Conservation (phyloP, 2,797 vertebrate genomes). For the Psittacula echo region DNA sequence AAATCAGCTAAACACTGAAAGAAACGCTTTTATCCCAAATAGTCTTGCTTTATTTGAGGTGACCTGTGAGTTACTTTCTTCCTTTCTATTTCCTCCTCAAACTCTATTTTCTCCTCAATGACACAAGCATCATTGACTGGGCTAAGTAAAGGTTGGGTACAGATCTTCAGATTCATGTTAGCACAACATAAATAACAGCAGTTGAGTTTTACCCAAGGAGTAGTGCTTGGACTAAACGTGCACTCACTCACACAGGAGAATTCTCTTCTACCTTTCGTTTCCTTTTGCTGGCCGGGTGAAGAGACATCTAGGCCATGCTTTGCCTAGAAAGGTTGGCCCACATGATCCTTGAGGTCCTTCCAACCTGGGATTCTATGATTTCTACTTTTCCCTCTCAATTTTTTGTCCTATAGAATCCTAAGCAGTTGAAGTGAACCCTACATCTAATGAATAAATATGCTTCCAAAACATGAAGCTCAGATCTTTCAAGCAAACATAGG, state of each 20-base stretch:
- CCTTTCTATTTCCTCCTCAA: neutral
- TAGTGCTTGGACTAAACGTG: neutral
- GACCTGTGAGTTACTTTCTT: neutral
- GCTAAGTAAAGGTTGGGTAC: neutral
- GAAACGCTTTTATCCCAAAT: neutral
- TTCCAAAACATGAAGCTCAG: neutral
- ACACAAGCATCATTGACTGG: neutral
- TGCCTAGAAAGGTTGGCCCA: neutral
- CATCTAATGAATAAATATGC: neutral
- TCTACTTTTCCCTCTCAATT: neutral
- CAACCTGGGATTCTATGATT: neutral
- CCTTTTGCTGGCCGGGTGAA: neutral
- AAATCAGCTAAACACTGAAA: neutral
- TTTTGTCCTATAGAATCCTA: neutral
- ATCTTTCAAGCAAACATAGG: neutral
- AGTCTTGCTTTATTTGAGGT: neutral
- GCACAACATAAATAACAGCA: neutral
- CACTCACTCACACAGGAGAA: neutral
- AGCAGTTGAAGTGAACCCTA: neutral
- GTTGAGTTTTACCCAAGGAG: neutral
- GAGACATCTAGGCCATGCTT: neutral
- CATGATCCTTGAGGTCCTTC: neutral
- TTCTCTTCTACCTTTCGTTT: neutral
- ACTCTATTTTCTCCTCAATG: neutral
- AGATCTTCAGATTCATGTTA: neutral